A percentile compares a stretch with the other conserved stretches of the same genome.
Evolutionary conservation across 2,113 vertebrate species (phyloP).

Genomic region (Neomonachus schauinslandi): DNA sequence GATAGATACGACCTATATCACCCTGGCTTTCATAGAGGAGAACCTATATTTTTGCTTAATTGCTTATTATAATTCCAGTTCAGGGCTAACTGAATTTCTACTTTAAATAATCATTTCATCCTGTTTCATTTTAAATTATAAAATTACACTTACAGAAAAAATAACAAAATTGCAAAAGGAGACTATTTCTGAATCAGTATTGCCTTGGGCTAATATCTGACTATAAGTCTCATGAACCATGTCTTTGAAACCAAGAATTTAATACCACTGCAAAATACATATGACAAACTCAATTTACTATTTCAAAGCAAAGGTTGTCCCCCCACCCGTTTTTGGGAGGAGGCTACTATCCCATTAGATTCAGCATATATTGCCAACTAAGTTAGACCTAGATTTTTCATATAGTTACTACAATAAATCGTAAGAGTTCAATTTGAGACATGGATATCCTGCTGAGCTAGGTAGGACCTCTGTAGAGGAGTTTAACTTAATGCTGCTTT

Average conservation of each 20-base stretch:
- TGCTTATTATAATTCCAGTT: not conserved
- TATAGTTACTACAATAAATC: not conserved
- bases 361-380: not conserved
- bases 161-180: not conserved
- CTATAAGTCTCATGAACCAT: not conserved
- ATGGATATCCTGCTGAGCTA: not conserved
- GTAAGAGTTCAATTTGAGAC: not conserved
- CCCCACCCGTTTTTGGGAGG: not conserved
- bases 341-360: not conserved
- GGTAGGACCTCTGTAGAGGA: not conserved
- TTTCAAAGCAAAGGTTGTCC: not conserved
- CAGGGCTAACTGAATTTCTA: not conserved
- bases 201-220: not conserved
- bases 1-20: not conserved
- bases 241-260: not conserved
- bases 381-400: not conserved
- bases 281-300: not conserved
- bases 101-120: constrained; percentile 6
- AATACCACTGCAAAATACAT: not conserved
- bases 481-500: not conserved
- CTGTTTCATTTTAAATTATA: not conserved
- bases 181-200: not conserved
- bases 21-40: not conserved
- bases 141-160: not conserved
- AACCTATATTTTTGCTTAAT: not conserved